Percentiles rank a stretch among this genome's conserved stretches.
Conservation (phyloP, 2,113 vertebrate species). For the Meles meles region DNA sequence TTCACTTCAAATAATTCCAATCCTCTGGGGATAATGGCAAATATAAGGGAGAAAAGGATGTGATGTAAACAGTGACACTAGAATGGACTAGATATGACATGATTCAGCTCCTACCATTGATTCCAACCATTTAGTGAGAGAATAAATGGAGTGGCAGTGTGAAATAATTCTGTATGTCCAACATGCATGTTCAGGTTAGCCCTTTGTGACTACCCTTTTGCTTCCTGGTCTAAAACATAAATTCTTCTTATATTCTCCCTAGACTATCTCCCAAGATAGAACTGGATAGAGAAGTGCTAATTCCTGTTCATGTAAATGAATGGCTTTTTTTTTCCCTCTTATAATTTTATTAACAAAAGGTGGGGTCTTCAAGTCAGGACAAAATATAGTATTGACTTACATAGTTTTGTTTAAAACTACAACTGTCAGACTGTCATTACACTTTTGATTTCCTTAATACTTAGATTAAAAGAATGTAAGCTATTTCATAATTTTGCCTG, state of each 20-base stretch:
- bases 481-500: not conserved
- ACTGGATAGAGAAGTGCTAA: not conserved
- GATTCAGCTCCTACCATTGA: not conserved
- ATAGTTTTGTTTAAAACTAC: not conserved
- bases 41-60: not conserved
- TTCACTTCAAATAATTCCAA: not conserved
- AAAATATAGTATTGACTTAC: not conserved
- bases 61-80: not conserved
- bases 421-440: not conserved
- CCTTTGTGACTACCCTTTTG: not conserved
- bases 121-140: not conserved
- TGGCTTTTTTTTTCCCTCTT: not conserved
- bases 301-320: not conserved
- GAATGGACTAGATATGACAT: not conserved
- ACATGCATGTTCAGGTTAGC: not conserved
- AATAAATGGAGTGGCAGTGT: not conserved
- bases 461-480: not conserved
- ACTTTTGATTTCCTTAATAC: not conserved
- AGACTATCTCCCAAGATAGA: not conserved
- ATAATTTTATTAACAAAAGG: not conserved
- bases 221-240: not conserved
- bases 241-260: not conserved
- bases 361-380: not conserved
- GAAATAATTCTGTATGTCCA: not conserved
- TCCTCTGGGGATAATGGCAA: not conserved